Percentiles rank a stretch among this genome's conserved stretches.
phyloP scores from a whole-genome alignment of 2,113 vertebrate genomes.

The Lynx canadensis region DNA sequence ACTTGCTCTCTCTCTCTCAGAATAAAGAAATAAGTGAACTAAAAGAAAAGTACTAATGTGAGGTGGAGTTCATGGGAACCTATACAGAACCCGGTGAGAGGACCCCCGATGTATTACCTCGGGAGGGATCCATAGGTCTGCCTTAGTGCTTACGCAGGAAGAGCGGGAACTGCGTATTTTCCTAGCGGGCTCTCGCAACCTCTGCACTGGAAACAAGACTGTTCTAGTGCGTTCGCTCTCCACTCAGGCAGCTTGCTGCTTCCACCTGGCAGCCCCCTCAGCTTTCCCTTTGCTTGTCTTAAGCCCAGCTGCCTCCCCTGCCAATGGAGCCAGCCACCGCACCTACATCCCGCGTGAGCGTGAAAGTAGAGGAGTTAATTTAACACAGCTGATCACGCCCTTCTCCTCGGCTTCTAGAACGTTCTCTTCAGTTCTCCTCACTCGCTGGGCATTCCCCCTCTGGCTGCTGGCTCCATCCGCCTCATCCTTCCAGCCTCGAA shows the following conservation, averaged over 20 bases:
- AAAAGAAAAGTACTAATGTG: not conserved
- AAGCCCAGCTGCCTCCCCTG: not conserved
- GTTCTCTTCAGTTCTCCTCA: not conserved
- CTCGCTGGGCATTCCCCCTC: not conserved
- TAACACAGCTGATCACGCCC: fast-evolving
- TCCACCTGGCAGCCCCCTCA: conserved; percentile 27
- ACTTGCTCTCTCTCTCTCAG: no score
- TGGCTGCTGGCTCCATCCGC: not conserved
- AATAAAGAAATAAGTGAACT: no score
- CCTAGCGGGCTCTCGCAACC: conserved; percentile 86
- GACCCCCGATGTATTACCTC: not conserved
- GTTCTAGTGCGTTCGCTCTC: conserved; percentile 66
- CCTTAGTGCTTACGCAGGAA: conserved; percentile 77
- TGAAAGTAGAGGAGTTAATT: not conserved
- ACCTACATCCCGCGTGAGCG: fast-evolving
- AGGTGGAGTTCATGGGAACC: not conserved
- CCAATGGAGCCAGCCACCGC: not conserved
- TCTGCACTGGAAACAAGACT: conserved; percentile 76
- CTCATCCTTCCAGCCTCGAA: not conserved
- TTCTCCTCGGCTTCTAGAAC: not conserved
- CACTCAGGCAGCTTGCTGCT: conserved; percentile 57
- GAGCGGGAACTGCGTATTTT: conserved; percentile 80
- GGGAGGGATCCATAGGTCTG: conserved; percentile 74
- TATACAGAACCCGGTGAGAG: not conserved
- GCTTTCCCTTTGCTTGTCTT: not conserved